phyloP scores from a whole-genome alignment of 2,888 invertebrate genomes.

The Hypselothyrea guttata region DNA sequence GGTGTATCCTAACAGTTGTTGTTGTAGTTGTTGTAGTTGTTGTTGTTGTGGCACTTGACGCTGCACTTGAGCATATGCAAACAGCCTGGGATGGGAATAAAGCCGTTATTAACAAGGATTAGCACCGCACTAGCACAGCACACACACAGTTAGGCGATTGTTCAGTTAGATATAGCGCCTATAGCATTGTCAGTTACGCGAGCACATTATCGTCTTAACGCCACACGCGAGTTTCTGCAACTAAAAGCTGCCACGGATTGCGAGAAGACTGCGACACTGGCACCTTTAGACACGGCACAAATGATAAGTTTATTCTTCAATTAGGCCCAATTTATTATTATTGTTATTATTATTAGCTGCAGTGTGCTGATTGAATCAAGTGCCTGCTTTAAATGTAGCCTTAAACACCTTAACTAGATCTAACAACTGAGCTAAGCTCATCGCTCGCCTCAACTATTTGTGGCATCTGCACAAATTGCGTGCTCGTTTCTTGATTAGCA shows the following conservation, averaged over 20 bases:
- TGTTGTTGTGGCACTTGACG: slow-evolving; percentile 37
- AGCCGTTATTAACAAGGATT: slow-evolving; percentile 51
- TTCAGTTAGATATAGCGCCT: background rate
- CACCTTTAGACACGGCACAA: slow-evolving; percentile 22
- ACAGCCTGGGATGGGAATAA: slow-evolving; percentile 45
- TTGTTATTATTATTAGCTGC: slow-evolving; percentile 9
- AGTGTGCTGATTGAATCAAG: slow-evolving; percentile 68
- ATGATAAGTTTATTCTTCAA: slow-evolving; percentile 58
- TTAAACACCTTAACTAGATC: slow-evolving; percentile 68
- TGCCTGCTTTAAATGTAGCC: slow-evolving; percentile 55
- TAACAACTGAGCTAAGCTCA: slow-evolving; percentile 11
- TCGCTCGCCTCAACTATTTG: slow-evolving; percentile 16
- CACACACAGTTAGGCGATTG: slow-evolving; percentile 10
- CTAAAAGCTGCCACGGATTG: slow-evolving; percentile 52
- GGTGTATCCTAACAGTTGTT: slow-evolving; percentile 19
- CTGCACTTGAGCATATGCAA: slow-evolving; percentile 37
- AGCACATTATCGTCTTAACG: slow-evolving; percentile 29
- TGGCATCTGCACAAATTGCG: slow-evolving; percentile 30
- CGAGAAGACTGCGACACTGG: slow-evolving; percentile 19
- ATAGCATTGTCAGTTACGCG: slow-evolving; percentile 1
- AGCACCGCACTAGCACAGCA: slow-evolving; percentile 39
- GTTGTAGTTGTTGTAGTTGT: slow-evolving; percentile 32
- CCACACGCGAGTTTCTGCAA: slow-evolving; percentile 46
- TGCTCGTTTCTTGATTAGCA: slow-evolving; percentile 46
- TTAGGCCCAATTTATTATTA: slow-evolving; percentile 60